phyloP scores from a whole-genome alignment of 2,797 vertebrate species.

The Pyrocephalus nanus region DNA sequence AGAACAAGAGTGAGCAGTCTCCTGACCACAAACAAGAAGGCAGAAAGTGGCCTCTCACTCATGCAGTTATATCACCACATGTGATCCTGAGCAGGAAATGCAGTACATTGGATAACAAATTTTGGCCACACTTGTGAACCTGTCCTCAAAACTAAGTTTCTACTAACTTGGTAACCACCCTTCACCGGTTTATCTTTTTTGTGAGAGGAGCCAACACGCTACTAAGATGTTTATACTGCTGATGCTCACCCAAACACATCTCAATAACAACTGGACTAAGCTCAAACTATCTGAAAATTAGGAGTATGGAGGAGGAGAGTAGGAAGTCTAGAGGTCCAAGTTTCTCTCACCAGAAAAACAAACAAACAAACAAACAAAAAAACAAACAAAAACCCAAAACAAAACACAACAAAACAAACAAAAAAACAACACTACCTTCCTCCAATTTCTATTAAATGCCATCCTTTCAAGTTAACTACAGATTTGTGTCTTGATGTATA shows the following conservation, averaged over 20 bases:
- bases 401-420: too few species aligned
- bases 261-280: not conserved
- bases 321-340: not conserved
- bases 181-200: not conserved
- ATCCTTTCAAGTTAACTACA: not conserved
- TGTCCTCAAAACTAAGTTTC: not conserved
- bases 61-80: not conserved
- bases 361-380: not conserved
- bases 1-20: not conserved
- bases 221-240: not conserved
- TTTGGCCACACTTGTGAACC: not conserved
- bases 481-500: not conserved
- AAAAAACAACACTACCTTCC: not conserved
- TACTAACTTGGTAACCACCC: not conserved
- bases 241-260: not conserved
- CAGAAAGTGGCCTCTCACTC: not conserved
- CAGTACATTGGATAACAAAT: not conserved
- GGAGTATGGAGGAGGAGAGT: not conserved
- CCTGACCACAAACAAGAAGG: not conserved
- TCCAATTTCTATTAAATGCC: not conserved
- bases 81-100: not conserved
- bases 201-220: not conserved
- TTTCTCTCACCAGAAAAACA: not conserved
- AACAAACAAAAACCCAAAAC: not conserved
- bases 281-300: not conserved